Conservation (phyloP, 1,140 invertebrate species). For the Drosophila neocordata region DNA sequence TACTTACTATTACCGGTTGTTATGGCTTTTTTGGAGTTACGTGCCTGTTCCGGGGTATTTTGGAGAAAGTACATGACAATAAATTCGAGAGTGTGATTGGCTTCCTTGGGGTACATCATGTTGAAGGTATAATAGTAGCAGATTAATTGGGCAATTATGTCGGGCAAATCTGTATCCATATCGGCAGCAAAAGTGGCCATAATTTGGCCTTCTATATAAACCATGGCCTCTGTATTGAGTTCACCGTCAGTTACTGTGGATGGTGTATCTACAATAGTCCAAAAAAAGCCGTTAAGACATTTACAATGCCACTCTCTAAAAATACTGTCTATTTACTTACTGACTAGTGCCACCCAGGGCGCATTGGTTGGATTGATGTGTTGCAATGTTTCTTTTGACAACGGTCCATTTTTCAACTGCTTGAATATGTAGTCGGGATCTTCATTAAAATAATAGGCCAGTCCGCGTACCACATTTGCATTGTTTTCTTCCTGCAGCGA, state of each 20-base stretch:
- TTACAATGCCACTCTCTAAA: too few relatives aligned
- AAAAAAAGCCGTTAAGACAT: neutral
- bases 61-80: constrained; percentile 74
- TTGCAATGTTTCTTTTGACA: constrained; percentile 60
- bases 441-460: constrained; percentile 71
- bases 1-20: constrained; percentile 57
- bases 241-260: constrained; percentile 28
- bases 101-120: constrained; percentile 79
- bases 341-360: constrained; percentile 75
- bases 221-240: constrained; percentile 52
- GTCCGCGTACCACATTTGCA: constrained; percentile 60
- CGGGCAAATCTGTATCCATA: constrained; percentile 54
- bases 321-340: too few relatives aligned
- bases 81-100: constrained; percentile 80
- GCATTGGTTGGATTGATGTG: constrained; percentile 68
- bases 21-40: constrained; percentile 59
- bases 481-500: constrained; percentile 58
- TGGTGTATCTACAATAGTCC: constrained; percentile 41
- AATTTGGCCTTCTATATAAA: constrained; percentile 70
- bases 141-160: constrained; percentile 70
- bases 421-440: constrained; percentile 73
- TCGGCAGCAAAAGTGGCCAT: constrained; percentile 54
- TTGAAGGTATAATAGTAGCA: constrained; percentile 80
- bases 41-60: constrained; percentile 61
- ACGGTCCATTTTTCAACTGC: constrained; percentile 52